A percentile compares a stretch with the other conserved stretches of the same genome.
These are phyloP conservation scores for Lasioglossum calceatum DNA, from an alignment of 2,888 invertebrate genomes.

Conservation along the genomic window DNA sequence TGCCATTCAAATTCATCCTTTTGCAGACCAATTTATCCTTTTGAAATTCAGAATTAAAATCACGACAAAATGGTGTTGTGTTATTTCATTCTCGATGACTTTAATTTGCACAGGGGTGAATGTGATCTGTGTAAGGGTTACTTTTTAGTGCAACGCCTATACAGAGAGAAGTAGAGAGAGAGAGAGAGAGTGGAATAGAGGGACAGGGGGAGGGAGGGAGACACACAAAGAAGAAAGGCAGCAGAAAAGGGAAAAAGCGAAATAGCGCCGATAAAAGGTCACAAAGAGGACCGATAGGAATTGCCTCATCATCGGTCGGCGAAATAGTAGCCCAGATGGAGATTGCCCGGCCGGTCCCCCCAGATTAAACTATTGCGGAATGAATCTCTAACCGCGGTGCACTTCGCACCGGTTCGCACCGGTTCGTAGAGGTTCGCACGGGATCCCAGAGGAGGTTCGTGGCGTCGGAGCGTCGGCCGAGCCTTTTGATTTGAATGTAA, in stretches of 20 bases:
- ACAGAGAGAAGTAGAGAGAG: background rate
- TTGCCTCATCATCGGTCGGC: slow-evolving; percentile 48
- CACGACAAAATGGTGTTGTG: no score
- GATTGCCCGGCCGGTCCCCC: slow-evolving; percentile 36
- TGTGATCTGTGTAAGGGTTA: no score
- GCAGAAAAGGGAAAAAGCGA: slow-evolving; percentile 1
- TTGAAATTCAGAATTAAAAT: no score
- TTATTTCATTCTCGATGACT: no score
- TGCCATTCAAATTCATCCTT: no score
- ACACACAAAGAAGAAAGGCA: background rate
- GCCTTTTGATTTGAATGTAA: slow-evolving; percentile 76
- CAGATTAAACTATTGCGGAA: slow-evolving; percentile 65
- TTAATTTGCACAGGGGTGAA: no score
- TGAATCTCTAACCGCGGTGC: slow-evolving; percentile 63
- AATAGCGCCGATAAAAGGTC: slow-evolving; percentile 43
- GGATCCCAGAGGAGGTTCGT: background rate
- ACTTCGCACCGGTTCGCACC: slow-evolving; percentile 39
- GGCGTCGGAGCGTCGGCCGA: slow-evolving; percentile 42
- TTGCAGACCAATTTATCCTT: no score
- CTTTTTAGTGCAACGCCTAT: no score
- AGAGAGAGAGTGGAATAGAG: background rate
- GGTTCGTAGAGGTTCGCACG: background rate
- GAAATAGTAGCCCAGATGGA: slow-evolving; percentile 29
- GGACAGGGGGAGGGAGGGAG: background rate
- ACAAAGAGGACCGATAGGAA: slow-evolving; percentile 54